Percentiles rank a stretch among this genome's conserved stretches.
Conservation (phyloP, 2,113 vertebrate species). For the Cyphomyrus discorhynchus region DNA sequence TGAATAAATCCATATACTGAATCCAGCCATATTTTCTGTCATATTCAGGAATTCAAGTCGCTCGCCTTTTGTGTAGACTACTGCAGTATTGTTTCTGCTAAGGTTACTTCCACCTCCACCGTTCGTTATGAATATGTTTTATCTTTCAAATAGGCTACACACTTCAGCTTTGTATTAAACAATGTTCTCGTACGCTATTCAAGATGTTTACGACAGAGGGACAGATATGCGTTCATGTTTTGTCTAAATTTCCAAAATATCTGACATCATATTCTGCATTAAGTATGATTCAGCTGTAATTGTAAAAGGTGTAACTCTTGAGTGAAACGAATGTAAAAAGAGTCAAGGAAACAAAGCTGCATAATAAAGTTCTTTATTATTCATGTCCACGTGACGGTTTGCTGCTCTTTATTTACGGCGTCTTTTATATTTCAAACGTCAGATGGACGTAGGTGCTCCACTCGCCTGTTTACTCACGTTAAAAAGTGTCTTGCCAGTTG, state of each 20-base stretch:
- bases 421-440: background rate
- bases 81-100: background rate
- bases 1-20: background rate
- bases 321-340: background rate
- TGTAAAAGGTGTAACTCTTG: background rate
- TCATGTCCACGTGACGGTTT: background rate
- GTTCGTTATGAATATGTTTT: background rate
- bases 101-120: background rate
- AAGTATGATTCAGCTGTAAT: background rate
- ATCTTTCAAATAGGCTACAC: background rate
- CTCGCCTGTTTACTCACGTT: background rate
- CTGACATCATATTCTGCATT: background rate
- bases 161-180: background rate
- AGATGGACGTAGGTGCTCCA: background rate
- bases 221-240: background rate
- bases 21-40: background rate
- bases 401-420: background rate
- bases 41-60: background rate
- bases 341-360: background rate
- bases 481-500: background rate
- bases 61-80: background rate
- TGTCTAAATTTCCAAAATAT: background rate
- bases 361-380: constrained; percentile 6
- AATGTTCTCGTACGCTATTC: background rate
- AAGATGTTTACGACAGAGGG: background rate